A percentile compares a stretch with the other conserved stretches of the same genome.
Evolutionary conservation across 2,113 vertebrate species (phyloP).

Genomic region (Sebastes fasciatus): DNA sequence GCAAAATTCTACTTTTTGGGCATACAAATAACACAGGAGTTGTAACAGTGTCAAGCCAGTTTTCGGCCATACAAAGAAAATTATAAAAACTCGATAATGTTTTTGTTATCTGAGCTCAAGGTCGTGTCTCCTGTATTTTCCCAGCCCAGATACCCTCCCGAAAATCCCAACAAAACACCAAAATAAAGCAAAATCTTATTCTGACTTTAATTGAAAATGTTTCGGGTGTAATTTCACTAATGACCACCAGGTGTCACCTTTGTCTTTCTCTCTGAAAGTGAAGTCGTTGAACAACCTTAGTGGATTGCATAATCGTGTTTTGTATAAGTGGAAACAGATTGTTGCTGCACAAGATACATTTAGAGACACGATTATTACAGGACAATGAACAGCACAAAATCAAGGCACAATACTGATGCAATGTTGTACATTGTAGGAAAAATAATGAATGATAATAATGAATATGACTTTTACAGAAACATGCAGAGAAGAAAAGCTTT

Average conservation of each 20-base stretch:
- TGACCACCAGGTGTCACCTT: slow-evolving; percentile 52
- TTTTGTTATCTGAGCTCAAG: background rate
- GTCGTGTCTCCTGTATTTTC: background rate
- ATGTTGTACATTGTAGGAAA: background rate
- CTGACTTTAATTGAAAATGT: background rate
- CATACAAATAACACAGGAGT: background rate
- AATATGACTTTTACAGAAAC: background rate
- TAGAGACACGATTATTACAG: background rate
- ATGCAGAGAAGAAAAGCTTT: background rate
- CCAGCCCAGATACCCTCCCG: no score
- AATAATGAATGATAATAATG: background rate
- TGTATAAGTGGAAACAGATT: slow-evolving; percentile 41
- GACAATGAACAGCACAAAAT: slow-evolving; percentile 1
- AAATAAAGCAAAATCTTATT: slow-evolving; percentile 4
- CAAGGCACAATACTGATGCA: background rate
- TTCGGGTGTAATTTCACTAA: background rate
- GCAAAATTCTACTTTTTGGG: background rate
- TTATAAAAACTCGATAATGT: background rate
- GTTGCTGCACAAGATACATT: slow-evolving; percentile 22
- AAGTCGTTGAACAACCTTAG: background rate
- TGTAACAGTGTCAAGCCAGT: background rate
- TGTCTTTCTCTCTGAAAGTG: background rate
- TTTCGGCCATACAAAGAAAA: background rate
- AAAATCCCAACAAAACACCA: no score
- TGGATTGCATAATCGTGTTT: slow-evolving; percentile 17